Percentiles rank a stretch among this genome's conserved stretches.
These are phyloP conservation scores for Prinia subflava DNA, from an alignment of 2,113 vertebrate genomes.

Conservation along the genomic window DNA sequence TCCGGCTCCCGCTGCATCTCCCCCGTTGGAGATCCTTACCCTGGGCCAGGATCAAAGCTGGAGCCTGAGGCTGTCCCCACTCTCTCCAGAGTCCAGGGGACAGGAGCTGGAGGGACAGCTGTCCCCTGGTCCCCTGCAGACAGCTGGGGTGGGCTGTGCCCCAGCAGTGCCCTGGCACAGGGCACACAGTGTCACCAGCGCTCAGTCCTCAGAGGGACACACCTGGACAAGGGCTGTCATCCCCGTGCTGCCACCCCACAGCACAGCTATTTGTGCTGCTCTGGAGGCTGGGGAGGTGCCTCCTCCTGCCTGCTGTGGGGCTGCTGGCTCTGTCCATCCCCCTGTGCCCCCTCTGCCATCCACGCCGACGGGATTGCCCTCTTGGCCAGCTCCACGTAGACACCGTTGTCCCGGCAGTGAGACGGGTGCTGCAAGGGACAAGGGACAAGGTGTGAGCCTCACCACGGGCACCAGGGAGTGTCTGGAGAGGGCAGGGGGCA, in stretches of 20 bases:
- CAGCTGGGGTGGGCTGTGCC: neutral
- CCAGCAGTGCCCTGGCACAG: neutral
- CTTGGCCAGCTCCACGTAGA: slow-evolving; percentile 45
- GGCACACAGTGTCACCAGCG: neutral
- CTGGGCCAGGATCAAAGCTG: neutral
- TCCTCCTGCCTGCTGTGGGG: neutral
- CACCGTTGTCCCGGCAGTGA: neutral
- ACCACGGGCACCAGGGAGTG: rapidly evolving
- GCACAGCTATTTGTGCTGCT: neutral
- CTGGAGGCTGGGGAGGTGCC: neutral
- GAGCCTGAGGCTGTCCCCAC: neutral
- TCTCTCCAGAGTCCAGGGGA: neutral
- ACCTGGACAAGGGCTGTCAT: neutral
- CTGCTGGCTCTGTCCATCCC: neutral
- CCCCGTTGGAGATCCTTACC: neutral
- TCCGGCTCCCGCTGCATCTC: neutral
- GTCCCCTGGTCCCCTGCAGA: neutral
- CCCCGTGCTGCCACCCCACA: neutral
- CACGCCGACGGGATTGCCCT: slow-evolving; percentile 12
- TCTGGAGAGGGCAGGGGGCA: neutral
- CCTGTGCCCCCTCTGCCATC: neutral
- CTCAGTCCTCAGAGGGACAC: neutral
- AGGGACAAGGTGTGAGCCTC: neutral
- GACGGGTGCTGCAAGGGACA: slow-evolving; percentile 15
- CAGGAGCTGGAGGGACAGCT: neutral